These are phyloP conservation scores for Zygothrica quintamaculata DNA, from an alignment of 2,888 invertebrate genomes.

Conservation along the genomic window DNA sequence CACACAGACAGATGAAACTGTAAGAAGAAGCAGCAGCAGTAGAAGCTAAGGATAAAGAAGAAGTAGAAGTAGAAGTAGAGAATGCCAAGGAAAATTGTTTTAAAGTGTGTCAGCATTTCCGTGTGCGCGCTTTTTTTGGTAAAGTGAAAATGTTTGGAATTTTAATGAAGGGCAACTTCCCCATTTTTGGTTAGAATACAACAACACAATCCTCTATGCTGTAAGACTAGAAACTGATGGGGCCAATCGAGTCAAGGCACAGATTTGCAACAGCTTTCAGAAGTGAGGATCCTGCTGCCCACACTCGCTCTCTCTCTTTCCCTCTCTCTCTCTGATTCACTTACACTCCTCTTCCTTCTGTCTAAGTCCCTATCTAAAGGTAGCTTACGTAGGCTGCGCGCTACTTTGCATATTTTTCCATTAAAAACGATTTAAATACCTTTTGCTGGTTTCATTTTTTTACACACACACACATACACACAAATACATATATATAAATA, in stretches of 20 bases:
- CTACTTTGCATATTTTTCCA: conserved; percentile 79
- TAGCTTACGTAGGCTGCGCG: conserved; percentile 55
- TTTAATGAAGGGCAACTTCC: conserved; percentile 68
- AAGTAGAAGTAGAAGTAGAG: too few species aligned
- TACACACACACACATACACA: too few species aligned
- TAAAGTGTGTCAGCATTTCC: conserved; percentile 79
- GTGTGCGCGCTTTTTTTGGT: conserved; percentile 48
- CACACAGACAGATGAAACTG: conserved; percentile 11
- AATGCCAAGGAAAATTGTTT: conserved; percentile 76
- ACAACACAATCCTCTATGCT: not conserved
- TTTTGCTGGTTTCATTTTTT: conserved; percentile 53
- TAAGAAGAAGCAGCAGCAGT: too few species aligned
- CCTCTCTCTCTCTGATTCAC: not conserved
- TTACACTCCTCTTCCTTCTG: not conserved
- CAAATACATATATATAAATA: conserved; percentile 20
- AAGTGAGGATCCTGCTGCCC: not conserved
- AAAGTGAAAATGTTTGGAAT: conserved; percentile 76
- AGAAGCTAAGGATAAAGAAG: too few species aligned
- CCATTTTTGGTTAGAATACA: not conserved
- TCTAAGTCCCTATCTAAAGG: not conserved
- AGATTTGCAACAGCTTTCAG: conserved; percentile 59
- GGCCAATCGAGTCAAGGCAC: conserved; percentile 63
- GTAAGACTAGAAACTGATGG: conserved; percentile 33
- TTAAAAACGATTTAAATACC: conserved; percentile 78
- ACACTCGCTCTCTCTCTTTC: not conserved